Conservation (phyloP, 2,888 invertebrate species). For the Pristionchus mayeri region DNA sequence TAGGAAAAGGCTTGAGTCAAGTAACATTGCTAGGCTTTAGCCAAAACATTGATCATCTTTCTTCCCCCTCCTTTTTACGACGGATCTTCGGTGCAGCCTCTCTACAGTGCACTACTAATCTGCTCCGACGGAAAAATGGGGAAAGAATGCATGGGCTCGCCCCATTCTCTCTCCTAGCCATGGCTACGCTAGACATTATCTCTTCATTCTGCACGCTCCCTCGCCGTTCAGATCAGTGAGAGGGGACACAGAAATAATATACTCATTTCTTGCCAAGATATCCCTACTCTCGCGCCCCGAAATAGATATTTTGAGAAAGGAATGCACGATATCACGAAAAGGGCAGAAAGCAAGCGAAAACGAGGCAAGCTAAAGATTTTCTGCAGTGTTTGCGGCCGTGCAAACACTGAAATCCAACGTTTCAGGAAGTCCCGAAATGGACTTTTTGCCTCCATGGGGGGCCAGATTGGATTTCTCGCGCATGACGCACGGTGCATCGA, state of each 20-base stretch:
- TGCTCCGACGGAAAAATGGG: not conserved
- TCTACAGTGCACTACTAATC: not conserved
- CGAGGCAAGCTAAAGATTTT: not conserved
- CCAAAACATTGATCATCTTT: not conserved
- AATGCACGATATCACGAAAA: not conserved
- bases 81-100: not conserved
- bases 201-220: too few species aligned
- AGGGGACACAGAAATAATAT: too few species aligned
- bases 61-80: not conserved
- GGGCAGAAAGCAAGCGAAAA: not conserved
- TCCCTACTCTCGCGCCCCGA: too few species aligned
- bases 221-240: too few species aligned
- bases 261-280: too few species aligned
- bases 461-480: too few species aligned
- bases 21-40: not conserved
- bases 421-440: slow-evolving; percentile 35
- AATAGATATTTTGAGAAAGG: not conserved
- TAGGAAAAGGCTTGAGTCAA: not conserved
- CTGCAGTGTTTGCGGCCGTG: not conserved
- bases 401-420: slow-evolving; percentile 11
- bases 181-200: too few species aligned
- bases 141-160: too few species aligned
- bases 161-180: too few species aligned
- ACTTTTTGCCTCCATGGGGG: not conserved
- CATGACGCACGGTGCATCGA: too few species aligned